Evolutionary conservation across 2,113 vertebrate genomes (phyloP).

Genomic region (Balaeniceps rex): DNA sequence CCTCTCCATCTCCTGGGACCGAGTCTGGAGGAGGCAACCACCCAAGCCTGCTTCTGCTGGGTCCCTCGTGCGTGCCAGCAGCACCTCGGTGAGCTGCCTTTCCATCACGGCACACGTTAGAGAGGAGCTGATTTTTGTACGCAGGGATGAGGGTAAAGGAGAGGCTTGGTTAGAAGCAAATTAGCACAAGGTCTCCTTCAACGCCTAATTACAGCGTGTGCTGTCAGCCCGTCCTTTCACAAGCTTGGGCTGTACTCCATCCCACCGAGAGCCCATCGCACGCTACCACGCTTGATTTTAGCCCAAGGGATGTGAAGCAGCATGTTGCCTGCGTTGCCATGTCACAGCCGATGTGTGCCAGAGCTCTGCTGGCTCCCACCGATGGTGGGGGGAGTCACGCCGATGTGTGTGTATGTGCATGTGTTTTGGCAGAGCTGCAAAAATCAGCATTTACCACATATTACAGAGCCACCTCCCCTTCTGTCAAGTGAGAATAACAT

Average conservation of each 20-base stretch:
- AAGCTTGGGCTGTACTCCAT: neutral
- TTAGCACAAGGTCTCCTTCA: neutral
- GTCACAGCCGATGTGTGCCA: neutral
- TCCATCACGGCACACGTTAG: accelerated
- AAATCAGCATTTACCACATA: neutral
- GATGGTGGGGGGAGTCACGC: neutral
- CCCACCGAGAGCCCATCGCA: neutral
- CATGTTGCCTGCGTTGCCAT: neutral
- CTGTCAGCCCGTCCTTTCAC: neutral
- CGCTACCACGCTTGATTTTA: neutral
- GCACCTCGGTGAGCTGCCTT: accelerated
- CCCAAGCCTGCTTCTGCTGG: neutral
- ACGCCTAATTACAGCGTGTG: accelerated
- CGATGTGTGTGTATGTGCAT: neutral
- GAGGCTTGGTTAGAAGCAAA: neutral
- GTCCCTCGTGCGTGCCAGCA: neutral
- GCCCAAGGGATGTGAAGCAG: neutral
- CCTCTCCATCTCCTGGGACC: neutral
- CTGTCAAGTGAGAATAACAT: neutral
- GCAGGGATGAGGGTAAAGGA: neutral
- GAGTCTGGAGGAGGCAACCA: neutral
- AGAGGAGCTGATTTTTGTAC: neutral
- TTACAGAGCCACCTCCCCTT: neutral
- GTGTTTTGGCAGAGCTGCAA: neutral
- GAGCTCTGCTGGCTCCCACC: neutral